These are phyloP conservation scores for Ecliptopera silaceata DNA, from an alignment of 2,888 invertebrate genomes.

Conservation along the genomic window DNA sequence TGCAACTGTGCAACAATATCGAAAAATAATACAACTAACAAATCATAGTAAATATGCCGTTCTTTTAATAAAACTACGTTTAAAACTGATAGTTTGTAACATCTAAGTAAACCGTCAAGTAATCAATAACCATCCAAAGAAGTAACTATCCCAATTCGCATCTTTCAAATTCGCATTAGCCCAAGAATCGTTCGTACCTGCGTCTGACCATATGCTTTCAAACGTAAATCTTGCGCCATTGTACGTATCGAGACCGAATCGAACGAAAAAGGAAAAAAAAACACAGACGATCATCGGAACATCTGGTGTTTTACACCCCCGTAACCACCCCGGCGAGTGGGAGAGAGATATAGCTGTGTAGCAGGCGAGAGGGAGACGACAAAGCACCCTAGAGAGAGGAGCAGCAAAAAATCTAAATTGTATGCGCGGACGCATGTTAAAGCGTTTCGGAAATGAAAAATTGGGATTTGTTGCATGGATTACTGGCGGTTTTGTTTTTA, in stretches of 20 bases:
- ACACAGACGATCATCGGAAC: constrained; percentile 45
- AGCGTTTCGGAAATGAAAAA: constrained; percentile 56
- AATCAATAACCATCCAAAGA: no score
- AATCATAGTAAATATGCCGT: no score
- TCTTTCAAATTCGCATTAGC: constrained; percentile 23
- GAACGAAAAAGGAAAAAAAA: constrained; percentile 49
- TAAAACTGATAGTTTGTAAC: no score
- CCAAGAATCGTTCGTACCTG: constrained; percentile 44
- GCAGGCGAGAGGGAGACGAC: constrained; percentile 15
- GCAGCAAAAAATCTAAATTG: constrained; percentile 48
- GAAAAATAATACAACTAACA: no score
- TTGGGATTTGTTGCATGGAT: constrained; percentile 26
- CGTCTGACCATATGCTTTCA: constrained; percentile 44
- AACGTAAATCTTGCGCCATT: constrained; percentile 50
- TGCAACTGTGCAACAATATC: no score
- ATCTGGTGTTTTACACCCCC: constrained; percentile 64
- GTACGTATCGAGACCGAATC: constrained; percentile 54
- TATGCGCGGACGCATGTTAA: constrained; percentile 54
- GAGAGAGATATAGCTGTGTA: constrained; percentile 34
- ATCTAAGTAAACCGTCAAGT: no score
- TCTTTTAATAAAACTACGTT: no score
- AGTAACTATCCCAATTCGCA: no score
- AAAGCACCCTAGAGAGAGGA: constrained; percentile 43
- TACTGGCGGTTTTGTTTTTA: constrained; percentile 23
- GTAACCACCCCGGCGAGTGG: constrained; percentile 49